Conservation (phyloP, 2,888 invertebrate genomes). For the Allacma fusca region DNA sequence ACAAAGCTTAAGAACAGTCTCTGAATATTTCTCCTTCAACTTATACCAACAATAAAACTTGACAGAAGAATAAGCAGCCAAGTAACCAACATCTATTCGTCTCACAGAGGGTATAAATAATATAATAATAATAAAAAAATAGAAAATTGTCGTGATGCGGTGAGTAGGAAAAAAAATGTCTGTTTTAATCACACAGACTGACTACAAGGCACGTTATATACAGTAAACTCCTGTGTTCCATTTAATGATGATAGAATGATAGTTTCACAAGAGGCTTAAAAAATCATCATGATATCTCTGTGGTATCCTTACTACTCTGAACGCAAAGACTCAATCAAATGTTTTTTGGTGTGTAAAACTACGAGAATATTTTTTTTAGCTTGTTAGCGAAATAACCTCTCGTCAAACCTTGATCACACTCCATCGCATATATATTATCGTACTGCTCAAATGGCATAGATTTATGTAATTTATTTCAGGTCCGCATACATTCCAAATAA, state of each 20-base stretch:
- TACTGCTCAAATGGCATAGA: background rate
- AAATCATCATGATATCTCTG: constrained; percentile 24
- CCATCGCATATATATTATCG: background rate
- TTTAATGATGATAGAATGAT: constrained; percentile 26
- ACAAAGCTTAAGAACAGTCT: background rate
- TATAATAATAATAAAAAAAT: background rate
- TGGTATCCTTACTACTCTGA: constrained; percentile 7
- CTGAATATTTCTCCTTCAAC: constrained; percentile 7
- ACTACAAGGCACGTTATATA: constrained; percentile 11
- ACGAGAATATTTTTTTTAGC: background rate
- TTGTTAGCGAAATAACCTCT: constrained; percentile 10
- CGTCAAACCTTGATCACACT: background rate
- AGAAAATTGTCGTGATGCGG: constrained; percentile 23
- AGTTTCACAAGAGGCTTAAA: constrained; percentile 25
- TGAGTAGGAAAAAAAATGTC: constrained; percentile 17
- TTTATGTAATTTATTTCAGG: background rate
- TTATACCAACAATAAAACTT: background rate
- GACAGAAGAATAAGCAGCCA: background rate
- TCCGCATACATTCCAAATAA: background rate
- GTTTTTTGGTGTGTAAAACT: constrained; percentile 1
- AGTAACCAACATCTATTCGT: background rate
- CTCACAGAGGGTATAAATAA: background rate
- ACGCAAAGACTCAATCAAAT: constrained; percentile 5
- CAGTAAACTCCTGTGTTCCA: constrained; percentile 4
- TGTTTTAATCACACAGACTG: constrained; percentile 16